Conservation (phyloP, 2,888 invertebrate genomes). For the Vesta saturnalis region DNA sequence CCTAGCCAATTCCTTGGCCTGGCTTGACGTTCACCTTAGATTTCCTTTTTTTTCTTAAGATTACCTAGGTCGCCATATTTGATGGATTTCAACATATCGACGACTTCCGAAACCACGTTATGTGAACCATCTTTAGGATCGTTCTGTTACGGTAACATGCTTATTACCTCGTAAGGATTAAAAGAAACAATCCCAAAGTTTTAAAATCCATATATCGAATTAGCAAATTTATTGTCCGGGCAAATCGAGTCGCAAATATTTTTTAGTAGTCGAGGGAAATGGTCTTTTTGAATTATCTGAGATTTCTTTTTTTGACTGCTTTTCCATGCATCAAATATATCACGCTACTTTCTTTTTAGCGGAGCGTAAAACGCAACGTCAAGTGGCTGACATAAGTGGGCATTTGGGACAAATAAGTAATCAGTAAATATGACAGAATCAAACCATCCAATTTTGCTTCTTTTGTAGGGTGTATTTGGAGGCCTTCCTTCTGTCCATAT, state of each 20-base stretch:
- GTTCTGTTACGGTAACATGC: not conserved
- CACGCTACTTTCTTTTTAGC: constrained; percentile 3
- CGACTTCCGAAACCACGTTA: too few relatives aligned
- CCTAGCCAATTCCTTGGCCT: too few relatives aligned
- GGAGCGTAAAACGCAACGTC: constrained; percentile 8
- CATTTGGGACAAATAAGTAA: not conserved
- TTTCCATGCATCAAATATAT: constrained; percentile 2
- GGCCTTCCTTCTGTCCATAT: not conserved
- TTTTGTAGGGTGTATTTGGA: not conserved
- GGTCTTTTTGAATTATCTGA: not conserved
- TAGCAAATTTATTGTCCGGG: not conserved
- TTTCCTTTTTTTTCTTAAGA: too few relatives aligned
- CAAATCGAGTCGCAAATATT: not conserved
- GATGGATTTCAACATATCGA: too few relatives aligned
- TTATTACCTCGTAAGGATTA: constrained; percentile 5
- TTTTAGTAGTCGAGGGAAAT: not conserved
- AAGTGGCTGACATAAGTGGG: too few relatives aligned
- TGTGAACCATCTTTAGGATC: not conserved
- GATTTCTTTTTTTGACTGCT: not conserved
- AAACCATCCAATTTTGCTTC: not conserved
- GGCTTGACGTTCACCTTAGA: too few relatives aligned
- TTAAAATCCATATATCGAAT: not conserved
- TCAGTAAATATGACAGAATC: not conserved
- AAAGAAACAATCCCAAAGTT: not conserved
- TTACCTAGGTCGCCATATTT: too few relatives aligned